A percentile compares a stretch with the other conserved stretches of the same genome.
Evolutionary conservation across 2,888 invertebrate species (phyloP).

Genomic region (Automeris io): DNA sequence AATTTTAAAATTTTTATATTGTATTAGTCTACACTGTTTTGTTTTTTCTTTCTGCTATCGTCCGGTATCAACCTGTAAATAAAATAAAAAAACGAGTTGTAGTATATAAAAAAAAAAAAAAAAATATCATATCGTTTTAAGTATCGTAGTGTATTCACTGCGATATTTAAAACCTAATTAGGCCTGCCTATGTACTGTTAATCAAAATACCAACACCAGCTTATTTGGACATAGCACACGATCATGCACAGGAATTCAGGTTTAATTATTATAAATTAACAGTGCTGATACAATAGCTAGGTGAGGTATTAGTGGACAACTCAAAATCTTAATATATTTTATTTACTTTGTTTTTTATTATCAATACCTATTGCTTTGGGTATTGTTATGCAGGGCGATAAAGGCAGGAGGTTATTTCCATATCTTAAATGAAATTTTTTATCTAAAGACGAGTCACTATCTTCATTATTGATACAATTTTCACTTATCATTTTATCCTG

Average conservation of each 20-base stretch:
- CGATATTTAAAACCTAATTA: too few relatives aligned
- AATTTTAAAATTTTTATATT: not conserved
- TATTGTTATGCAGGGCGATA: conserved; percentile 64
- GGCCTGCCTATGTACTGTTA: too few relatives aligned
- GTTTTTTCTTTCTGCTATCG: conserved; percentile 23
- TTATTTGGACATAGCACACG: not conserved
- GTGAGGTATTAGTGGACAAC: not conserved
- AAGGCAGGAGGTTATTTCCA: conserved; percentile 66
- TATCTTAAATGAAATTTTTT: conserved; percentile 69
- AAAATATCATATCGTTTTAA: too few relatives aligned
- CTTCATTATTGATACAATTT: conserved; percentile 28
- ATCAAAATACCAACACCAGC: not conserved
- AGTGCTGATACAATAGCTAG: not conserved
- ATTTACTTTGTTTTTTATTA: conserved; percentile 18
- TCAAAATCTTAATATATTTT: not conserved
- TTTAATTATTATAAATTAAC: not conserved
- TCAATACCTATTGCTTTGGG: conserved; percentile 61
- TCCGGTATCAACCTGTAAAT: conserved; percentile 36
- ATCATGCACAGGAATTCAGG: not conserved
- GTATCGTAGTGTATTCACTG: too few relatives aligned
- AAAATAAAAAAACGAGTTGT: conserved; percentile 12
- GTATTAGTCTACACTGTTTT: conserved; percentile 2
- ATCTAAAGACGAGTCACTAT: conserved; percentile 51
- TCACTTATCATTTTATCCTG: conserved; percentile 31
- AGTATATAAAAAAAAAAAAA: not conserved